phyloP scores from a whole-genome alignment of 1,140 invertebrate species.

The Heliconius hermathena region DNA sequence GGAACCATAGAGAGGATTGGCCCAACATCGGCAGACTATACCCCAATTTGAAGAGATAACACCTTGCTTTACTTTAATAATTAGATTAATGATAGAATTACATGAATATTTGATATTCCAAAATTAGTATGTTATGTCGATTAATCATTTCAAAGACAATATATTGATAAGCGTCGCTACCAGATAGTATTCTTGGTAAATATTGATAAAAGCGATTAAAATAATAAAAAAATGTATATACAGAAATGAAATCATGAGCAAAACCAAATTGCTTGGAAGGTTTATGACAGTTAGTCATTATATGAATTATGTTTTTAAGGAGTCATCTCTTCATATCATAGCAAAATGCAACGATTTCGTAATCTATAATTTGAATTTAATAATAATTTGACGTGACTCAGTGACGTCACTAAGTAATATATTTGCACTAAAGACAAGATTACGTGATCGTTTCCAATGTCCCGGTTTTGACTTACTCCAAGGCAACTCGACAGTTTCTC shows the following conservation, averaged over 20 bases:
- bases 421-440: slow-evolving; percentile 12
- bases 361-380: too few species aligned
- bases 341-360: neutral
- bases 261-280: neutral
- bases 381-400: too few species aligned
- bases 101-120: neutral
- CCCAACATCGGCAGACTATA: slow-evolving; percentile 64
- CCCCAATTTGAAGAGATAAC: slow-evolving; percentile 57
- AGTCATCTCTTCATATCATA: neutral
- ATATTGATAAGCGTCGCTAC: neutral
- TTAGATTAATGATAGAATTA: neutral
- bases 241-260: neutral
- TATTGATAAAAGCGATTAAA: slow-evolving; percentile 1
- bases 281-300: neutral
- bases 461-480: slow-evolving; percentile 66
- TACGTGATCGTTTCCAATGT: slow-evolving; percentile 26
- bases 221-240: neutral
- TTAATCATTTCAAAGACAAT: neutral
- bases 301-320: neutral
- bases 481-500: slow-evolving; percentile 74
- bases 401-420: neutral
- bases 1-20: slow-evolving; percentile 78
- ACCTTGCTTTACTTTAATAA: slow-evolving; percentile 39
- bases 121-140: neutral
- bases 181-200: neutral